Evolutionary conservation across 2,113 vertebrate genomes (phyloP), one percentile per base, ranked within the genome.

Genomic region (Mobula hypostoma): DNA sequence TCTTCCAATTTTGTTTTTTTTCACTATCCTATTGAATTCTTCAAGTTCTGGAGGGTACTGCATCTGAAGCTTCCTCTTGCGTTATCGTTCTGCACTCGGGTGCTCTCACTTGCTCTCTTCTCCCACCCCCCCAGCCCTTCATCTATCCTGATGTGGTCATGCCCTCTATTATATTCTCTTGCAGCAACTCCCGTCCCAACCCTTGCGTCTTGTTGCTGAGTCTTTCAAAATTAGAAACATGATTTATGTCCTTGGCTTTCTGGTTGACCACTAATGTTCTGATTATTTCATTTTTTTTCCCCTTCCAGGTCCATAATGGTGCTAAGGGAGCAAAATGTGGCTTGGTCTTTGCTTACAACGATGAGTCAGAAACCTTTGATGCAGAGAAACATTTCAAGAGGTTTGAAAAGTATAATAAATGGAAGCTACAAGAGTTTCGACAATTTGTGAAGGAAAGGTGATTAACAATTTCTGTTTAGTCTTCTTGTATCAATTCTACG

Each of bases 321-420:
- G 97, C 98, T 94, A 99, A 99, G 0, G 99, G 99, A n/a, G 98
- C 98, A 0, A 98, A 98, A 95, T 99, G 98, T 27, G 99, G 99
- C 32, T 95, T 99, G 95, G 97, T 99, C 79, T 99, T 99, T 95
- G 97, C 98, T 0, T 99, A 99, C 94, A 98, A 97, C 0, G 97
- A 96, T 0, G 94, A 96, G 6, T 97, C 98, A 0, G 94, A 97
- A 0, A 97, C 95, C 87, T 99, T 99, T 95, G 97, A 98, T 0
- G 98, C 99, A 0, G 98, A 99, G 94, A 98, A 98, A 15, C 99
- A 99, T 95, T 99, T 99, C 95, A 97, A 95, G 94, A 97, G 97
- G 94, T 99, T 99, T 95, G 97, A 98, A 95, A 98, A 97, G 94
- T 99, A 97, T 0, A 97, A 99, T 94, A 94, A 95, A 0, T 99